Conservation (phyloP, 2,888 invertebrate genomes). For the Ceriagrion tenellum region DNA sequence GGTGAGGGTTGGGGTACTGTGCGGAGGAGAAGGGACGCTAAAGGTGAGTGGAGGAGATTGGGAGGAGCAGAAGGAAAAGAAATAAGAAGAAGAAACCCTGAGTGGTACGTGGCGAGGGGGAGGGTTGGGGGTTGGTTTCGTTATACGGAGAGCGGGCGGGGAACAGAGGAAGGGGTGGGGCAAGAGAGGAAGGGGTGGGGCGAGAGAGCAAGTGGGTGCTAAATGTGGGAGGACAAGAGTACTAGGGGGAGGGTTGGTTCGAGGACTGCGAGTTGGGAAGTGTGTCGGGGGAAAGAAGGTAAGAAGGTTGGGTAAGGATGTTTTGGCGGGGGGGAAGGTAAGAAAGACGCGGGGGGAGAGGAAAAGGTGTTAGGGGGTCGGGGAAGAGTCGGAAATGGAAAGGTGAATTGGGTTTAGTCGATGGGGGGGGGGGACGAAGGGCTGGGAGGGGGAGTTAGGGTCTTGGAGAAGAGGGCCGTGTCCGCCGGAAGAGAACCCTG, state of each 20-base stretch:
- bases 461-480: neutral
- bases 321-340: neutral
- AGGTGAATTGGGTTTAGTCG: constrained; percentile 32
- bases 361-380: neutral
- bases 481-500: neutral
- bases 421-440: neutral
- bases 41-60: constrained; percentile 33
- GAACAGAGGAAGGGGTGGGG: constrained; percentile 30
- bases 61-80: neutral
- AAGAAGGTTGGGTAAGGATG: neutral
- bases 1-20: neutral
- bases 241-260: neutral
- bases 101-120: neutral
- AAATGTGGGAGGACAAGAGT: constrained; percentile 64
- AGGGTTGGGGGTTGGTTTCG: neutral
- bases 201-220: constrained; percentile 64
- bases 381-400: constrained; percentile 4
- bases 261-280: constrained; percentile 54
- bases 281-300: constrained; percentile 2
- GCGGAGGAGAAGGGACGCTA: neutral
- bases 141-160: constrained; percentile 43
- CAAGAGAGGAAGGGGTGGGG: constrained; percentile 18
- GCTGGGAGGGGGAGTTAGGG: neutral
- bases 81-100: neutral
- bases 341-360: too few species aligned